Conservation (phyloP, 2,113 vertebrate genomes). For the Strigops habroptila region DNA sequence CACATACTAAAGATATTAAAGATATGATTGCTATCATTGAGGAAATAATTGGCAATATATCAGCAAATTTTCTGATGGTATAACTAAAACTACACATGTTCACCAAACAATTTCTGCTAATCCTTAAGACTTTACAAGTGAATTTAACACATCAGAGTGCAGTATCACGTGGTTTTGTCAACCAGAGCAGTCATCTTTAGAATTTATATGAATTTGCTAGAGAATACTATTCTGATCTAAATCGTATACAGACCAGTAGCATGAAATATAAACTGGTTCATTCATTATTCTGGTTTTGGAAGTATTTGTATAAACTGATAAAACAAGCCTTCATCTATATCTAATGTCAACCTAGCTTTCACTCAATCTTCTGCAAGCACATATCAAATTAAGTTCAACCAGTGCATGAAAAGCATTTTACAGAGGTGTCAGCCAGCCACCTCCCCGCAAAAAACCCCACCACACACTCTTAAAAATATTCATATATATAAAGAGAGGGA, state of each 20-base stretch:
- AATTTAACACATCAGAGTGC: background rate
- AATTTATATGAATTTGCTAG: background rate
- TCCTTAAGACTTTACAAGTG: background rate
- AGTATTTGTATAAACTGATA: background rate
- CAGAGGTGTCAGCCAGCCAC: background rate
- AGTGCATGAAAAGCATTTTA: background rate
- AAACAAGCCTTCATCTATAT: background rate
- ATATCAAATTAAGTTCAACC: background rate
- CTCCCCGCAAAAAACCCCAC: too few species aligned
- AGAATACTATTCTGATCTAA: background rate
- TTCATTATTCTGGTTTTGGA: background rate
- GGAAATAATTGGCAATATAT: background rate
- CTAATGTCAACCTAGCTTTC: background rate
- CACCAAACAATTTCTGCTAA: background rate
- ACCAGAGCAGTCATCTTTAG: background rate
- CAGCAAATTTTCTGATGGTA: background rate
- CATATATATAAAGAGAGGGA: background rate
- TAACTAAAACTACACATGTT: background rate
- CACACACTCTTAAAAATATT: background rate
- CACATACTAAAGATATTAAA: background rate
- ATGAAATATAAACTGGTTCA: background rate
- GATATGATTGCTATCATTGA: background rate
- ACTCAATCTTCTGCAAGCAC: background rate
- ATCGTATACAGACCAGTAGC: background rate
- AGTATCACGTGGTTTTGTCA: background rate